Evolutionary conservation across 2,797 vertebrate genomes (phyloP).

Genomic region (Chlorospingus flavigularis): DNA sequence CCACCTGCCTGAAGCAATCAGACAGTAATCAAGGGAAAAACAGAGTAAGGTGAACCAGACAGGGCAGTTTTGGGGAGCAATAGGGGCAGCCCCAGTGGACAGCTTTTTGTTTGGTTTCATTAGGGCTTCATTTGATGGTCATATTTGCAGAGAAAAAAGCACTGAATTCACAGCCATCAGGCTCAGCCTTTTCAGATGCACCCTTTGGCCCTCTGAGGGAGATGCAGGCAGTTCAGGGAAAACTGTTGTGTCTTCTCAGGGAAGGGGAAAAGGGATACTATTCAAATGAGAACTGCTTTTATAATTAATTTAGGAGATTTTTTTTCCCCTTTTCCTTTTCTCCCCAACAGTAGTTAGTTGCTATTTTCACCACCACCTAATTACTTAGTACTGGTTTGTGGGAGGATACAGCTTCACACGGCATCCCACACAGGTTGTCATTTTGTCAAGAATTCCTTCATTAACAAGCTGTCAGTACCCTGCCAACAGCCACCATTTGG

Average conservation of each 20-base stretch:
- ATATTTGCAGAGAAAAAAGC: neutral
- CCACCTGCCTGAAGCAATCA: neutral
- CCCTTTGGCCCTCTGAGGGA: neutral
- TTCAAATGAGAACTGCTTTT: conserved; percentile 16
- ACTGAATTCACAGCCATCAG: neutral
- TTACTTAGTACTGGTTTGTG: conserved; percentile 73
- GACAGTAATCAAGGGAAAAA: neutral
- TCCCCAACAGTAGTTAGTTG: conserved; percentile 58
- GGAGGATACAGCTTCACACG: conserved; percentile 69
- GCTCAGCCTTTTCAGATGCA: neutral
- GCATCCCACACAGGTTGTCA: conserved; percentile 80
- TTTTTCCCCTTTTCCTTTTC: neutral
- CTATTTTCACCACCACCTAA: conserved; percentile 78
- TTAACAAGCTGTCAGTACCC: conserved; percentile 82
- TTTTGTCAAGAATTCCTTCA: conserved; percentile 81
- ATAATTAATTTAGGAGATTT: conserved; percentile 59
- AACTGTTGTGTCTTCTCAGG: neutral
- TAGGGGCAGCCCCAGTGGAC: neutral
- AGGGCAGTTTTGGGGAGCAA: neutral
- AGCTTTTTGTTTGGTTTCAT: neutral
- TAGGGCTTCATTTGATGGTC: neutral
- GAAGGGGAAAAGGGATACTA: neutral
- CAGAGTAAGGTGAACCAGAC: neutral
- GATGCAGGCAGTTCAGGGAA: neutral
- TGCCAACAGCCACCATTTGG: conserved; percentile 79